Conservation (phyloP, 2,888 invertebrate species). For the Athalia rosae region DNA sequence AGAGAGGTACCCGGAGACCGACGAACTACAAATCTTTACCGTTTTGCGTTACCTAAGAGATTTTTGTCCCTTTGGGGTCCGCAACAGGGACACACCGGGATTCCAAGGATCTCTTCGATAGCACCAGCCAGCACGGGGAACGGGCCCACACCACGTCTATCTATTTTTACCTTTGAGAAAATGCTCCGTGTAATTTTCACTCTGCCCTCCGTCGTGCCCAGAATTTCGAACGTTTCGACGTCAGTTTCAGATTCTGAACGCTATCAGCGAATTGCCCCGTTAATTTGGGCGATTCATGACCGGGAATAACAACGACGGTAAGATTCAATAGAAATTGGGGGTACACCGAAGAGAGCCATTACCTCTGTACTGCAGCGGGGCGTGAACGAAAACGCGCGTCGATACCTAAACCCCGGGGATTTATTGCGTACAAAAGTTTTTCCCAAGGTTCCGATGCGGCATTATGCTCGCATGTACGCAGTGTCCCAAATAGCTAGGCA, state of each 20-base stretch:
- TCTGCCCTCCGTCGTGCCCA: too few species aligned
- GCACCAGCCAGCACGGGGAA: too few species aligned
- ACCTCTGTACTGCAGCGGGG: slow-evolving; percentile 8
- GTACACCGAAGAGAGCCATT: not conserved
- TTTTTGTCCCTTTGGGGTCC: not conserved
- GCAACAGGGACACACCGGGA: too few species aligned
- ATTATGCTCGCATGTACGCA: not conserved
- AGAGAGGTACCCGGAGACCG: not conserved
- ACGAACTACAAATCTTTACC: not conserved
- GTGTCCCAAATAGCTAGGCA: slow-evolving; percentile 7
- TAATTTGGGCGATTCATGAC: slow-evolving; percentile 8
- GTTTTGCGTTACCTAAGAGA: slow-evolving; percentile 25
- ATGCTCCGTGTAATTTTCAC: too few species aligned
- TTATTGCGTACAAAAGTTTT: slow-evolving; percentile 11
- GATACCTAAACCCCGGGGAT: not conserved
- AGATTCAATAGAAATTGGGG: slow-evolving; percentile 16
- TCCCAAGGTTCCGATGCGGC: not conserved
- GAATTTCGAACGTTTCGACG: too few species aligned
- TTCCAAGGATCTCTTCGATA: too few species aligned
- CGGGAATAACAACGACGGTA: slow-evolving; percentile 11
- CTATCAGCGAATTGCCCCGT: too few species aligned
- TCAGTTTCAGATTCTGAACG: too few species aligned
- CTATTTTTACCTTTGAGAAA: too few species aligned
- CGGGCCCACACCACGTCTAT: too few species aligned
- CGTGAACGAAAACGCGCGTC: slow-evolving; percentile 32